Conservation (phyloP, 2,113 vertebrate species). For the Mobula hypostoma region DNA sequence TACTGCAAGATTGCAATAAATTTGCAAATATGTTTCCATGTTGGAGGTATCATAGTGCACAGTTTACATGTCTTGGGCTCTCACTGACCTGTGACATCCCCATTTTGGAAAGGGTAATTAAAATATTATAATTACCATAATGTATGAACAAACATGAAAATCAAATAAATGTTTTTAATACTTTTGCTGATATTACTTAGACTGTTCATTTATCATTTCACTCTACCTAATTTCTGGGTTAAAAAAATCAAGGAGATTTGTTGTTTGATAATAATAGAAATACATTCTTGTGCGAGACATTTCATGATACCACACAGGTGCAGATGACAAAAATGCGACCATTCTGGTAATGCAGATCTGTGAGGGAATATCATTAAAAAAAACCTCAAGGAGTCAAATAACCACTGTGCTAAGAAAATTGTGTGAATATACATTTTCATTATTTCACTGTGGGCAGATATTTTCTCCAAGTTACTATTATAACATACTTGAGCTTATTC, state of each 20-base stretch:
- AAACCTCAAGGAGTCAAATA: background rate
- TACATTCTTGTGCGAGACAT: background rate
- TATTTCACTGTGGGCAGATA: background rate
- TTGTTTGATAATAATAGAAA: background rate
- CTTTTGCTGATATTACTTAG: background rate
- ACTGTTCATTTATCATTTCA: background rate
- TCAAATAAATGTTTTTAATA: background rate
- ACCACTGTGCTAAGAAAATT: background rate
- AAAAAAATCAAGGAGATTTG: background rate
- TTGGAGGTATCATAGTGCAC: background rate
- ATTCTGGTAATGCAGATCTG: background rate
- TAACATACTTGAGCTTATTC: background rate
- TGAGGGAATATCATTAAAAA: background rate
- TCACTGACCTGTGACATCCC: background rate
- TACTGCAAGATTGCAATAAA: background rate
- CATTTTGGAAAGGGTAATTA: background rate
- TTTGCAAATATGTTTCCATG: background rate
- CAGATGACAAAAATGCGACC: background rate
- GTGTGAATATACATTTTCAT: background rate
- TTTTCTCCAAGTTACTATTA: background rate
- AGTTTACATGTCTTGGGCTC: background rate
- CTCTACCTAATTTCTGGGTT: background rate
- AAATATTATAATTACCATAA: background rate
- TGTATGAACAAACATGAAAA: background rate
- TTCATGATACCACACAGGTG: constrained; percentile 9